phyloP scores from a whole-genome alignment of 2,797 vertebrate genomes.

The Poliocrania exsul region DNA sequence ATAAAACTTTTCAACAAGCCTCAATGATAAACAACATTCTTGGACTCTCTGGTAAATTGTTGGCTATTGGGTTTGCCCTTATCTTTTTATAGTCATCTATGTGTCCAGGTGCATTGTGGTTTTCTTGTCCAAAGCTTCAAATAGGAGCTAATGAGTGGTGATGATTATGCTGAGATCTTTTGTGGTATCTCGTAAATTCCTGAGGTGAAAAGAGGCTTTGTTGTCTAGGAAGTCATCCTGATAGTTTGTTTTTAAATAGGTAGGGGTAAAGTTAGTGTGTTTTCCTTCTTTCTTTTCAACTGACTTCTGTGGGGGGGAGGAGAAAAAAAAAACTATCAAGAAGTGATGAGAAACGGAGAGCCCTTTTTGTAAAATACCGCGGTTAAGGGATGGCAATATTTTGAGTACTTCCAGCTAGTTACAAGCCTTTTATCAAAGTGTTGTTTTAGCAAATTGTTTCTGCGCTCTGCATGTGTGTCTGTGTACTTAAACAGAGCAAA shows the following conservation, averaged over 20 bases:
- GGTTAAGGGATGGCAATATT: neutral
- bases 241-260: conserved; percentile 20
- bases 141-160: neutral
- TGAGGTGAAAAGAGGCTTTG: conserved; percentile 18
- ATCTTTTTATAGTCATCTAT: neutral
- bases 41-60: neutral
- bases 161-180: neutral
- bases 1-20: neutral
- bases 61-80: neutral
- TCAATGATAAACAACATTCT: neutral
- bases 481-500: neutral
- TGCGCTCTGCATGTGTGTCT: neutral
- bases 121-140: neutral
- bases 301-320: neutral
- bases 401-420: conserved; percentile 37
- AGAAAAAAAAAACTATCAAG: neutral
- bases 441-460: neutral
- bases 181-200: conserved; percentile 4
- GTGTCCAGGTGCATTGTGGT: neutral
- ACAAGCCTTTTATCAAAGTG: neutral
- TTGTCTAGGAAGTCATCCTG: neutral
- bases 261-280: neutral
- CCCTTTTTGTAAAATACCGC: neutral
- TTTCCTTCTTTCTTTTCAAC: neutral
- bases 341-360: neutral